Conservation (phyloP, 30 jellyfish, hydroid and myxozoan genomes). For the Pelagia noctiluca region DNA sequence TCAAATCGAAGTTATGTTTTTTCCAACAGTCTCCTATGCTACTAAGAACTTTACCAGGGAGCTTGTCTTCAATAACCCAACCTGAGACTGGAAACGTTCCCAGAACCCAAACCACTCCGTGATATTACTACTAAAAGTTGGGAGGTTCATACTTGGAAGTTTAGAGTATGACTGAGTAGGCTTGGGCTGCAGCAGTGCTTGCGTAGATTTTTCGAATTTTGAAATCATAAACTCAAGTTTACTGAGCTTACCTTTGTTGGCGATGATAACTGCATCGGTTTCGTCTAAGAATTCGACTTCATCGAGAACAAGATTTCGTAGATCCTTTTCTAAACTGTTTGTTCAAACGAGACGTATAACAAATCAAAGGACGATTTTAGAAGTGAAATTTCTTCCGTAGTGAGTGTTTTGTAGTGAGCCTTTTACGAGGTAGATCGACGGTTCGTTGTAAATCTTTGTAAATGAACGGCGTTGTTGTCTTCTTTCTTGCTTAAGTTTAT, state of each 20-base stretch:
- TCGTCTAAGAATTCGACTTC: neutral
- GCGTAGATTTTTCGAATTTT: neutral
- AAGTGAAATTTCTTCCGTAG: neutral
- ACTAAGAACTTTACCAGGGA: conserved; percentile 52
- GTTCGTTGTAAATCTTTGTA: conserved; percentile 26
- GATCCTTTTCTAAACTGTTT: neutral
- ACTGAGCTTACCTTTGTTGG: neutral
- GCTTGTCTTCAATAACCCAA: conserved; percentile 46
- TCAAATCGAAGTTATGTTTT: neutral
- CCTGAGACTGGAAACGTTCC: conserved; percentile 54
- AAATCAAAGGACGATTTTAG: neutral
- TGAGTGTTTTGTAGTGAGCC: too few species aligned
- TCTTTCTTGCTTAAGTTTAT: conserved; percentile 19
- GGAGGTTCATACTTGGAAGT: conserved; percentile 37
- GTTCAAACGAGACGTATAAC: neutral
- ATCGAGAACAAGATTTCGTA: neutral
- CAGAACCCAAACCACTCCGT: conserved; percentile 53
- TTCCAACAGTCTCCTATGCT: conserved; percentile 27
- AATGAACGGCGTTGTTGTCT: conserved; percentile 15
- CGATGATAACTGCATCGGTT: neutral
- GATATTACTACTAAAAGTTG: conserved; percentile 40
- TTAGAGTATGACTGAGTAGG: conserved; percentile 34
- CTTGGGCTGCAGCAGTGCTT: neutral
- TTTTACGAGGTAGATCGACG: conserved; percentile 1
- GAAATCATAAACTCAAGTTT: neutral